Evolutionary conservation across 2,888 invertebrate species (phyloP).

Genomic region (Nomada flava): DNA sequence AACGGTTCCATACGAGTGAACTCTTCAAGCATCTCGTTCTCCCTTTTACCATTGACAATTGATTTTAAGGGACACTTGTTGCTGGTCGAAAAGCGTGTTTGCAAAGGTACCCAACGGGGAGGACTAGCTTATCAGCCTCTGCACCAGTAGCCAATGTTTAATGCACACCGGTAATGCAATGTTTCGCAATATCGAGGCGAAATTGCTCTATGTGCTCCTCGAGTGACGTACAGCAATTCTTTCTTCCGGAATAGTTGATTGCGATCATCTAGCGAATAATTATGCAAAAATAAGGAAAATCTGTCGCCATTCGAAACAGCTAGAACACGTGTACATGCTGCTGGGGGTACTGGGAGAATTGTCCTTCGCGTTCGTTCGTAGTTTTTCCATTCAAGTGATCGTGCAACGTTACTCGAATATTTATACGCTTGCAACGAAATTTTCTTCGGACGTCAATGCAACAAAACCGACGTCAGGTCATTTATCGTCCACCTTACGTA

Average conservation of each 20-base stretch:
- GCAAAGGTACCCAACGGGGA: neutral
- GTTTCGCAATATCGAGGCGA: constrained; percentile 5
- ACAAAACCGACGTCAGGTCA: neutral
- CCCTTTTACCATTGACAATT: constrained; percentile 55
- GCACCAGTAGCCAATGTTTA: neutral
- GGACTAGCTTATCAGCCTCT: no score
- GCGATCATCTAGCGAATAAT: constrained; percentile 7
- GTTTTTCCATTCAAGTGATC: constrained; percentile 51
- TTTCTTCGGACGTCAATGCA: neutral
- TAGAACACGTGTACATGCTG: neutral
- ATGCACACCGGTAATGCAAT: neutral
- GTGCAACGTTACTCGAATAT: constrained; percentile 1
- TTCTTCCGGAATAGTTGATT: neutral
- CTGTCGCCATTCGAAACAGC: constrained; percentile 12
- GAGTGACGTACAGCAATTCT: neutral
- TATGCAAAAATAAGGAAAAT: constrained; percentile 19
- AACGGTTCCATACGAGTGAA: constrained; percentile 8
- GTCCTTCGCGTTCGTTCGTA: constrained; percentile 31
- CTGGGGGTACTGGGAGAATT: constrained; percentile 5
- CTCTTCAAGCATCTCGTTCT: constrained; percentile 9
- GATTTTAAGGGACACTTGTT: constrained; percentile 70
- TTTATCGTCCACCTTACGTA: neutral
- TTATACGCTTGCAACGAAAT: neutral
- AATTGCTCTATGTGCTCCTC: neutral
- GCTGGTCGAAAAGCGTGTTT: constrained; percentile 42